phyloP scores from a whole-genome alignment of 2,888 invertebrate species.

The Agapetus fuscipes region DNA sequence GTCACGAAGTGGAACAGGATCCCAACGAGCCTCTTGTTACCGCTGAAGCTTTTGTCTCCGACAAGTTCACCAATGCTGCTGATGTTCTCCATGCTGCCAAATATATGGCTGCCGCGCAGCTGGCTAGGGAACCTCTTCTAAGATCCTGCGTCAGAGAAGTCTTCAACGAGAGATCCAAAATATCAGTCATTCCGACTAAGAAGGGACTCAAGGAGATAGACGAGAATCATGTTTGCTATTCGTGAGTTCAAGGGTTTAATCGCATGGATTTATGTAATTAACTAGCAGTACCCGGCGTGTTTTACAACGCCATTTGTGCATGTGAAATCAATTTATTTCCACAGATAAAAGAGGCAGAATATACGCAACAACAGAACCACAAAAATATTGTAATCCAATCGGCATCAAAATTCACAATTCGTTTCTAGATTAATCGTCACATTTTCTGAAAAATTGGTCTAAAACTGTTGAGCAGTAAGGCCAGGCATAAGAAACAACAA shows the following conservation, averaged over 20 bases:
- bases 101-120: constrained; percentile 90
- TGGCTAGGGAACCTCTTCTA: constrained; percentile 85
- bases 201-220: constrained; percentile 92
- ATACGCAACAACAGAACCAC: too few species aligned
- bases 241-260: constrained; percentile 33
- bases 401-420: too few species aligned
- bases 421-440: not conserved
- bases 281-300: too few species aligned
- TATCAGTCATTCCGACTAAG: constrained; percentile 76
- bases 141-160: constrained; percentile 77
- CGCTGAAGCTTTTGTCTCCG: constrained; percentile 62
- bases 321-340: too few species aligned
- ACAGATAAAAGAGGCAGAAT: too few species aligned
- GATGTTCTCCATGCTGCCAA: constrained; percentile 85
- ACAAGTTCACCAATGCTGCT: constrained; percentile 58
- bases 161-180: constrained; percentile 78
- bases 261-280: too few species aligned
- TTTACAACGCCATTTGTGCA: too few species aligned
- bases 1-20: constrained; percentile 92
- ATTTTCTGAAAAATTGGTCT: too few species aligned
- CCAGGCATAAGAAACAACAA: too few species aligned
- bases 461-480: too few species aligned
- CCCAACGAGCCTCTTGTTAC: constrained; percentile 72
- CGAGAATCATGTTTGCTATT: constrained; percentile 80
- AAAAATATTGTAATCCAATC: too few species aligned